Base-by-base conservation (phyloP, 1,140 invertebrate genomes). In the Hestina assimilis region DNA sequence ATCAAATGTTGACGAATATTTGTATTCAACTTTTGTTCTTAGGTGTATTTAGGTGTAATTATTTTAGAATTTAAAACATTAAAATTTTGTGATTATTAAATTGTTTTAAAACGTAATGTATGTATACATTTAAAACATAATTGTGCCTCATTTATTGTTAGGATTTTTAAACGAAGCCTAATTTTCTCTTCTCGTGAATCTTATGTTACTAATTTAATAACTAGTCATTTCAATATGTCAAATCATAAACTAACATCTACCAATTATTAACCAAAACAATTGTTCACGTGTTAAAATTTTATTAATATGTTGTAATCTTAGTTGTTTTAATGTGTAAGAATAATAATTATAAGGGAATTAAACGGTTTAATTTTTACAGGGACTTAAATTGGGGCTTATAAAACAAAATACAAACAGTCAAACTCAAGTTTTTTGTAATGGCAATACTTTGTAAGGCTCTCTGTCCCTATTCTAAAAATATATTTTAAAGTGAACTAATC, bases 281-380 rank as follows among this genome's bases (percentile, higher is more conserved):
- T 83, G 80, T 85, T 87, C 74, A 75, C 69, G 69, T 72, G 40
- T 75, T 79, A 81, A 81, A 85, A 85, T 83, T 87, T 85, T 87
- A 87, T 87, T 71, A 76, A 75, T 78, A 79, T 70, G 83, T 87
- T 83, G 75, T 85, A 69, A 73, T 67, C 58, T 73, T 46, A 20
- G 38, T 57, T 42, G 54, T 53, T 57, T 57, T 42, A 48, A 48
- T 42, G 21, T 26, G 35, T 46, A 46, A 47, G 8, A 42, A 11
- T 20, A 42, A 15, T 42, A 42, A 23, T 42, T 21, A 23, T 23
- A 23, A 42, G 21, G n/a, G 11, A 11, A 24, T 7, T 42, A 19
- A 23, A 42, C 12, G 7, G 12, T 42, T 42, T 24, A 3, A 14
- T 42, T 21, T 42, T 20, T 38, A 38, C 33, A 19, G 33, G 33